A percentile compares a stretch with the other conserved stretches of the same genome.
phyloP scores from a whole-genome alignment of 2,888 invertebrate species.

The Latrodectus elegans region DNA sequence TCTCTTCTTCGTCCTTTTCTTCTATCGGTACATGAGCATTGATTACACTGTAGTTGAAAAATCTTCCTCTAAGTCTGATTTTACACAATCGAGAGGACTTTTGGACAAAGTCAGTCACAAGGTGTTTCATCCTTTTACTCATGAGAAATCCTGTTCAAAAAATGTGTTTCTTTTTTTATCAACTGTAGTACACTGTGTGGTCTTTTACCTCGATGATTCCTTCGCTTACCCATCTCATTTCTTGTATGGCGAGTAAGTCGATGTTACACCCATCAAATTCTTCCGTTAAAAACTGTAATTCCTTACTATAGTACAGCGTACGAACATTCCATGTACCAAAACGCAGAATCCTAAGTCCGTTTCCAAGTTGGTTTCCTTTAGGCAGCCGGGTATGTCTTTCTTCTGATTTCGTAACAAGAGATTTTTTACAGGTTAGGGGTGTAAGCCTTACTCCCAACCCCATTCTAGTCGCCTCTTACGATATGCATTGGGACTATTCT shows the following conservation, averaged over 20 bases:
- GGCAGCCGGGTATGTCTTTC: neutral
- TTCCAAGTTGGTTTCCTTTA: conserved; percentile 16
- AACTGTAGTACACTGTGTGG: neutral
- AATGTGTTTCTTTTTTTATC: neutral
- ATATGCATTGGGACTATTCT: too few relatives aligned
- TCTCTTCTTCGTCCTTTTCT: neutral
- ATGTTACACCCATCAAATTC: neutral
- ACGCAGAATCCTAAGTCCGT: neutral
- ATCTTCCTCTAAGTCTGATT: too few relatives aligned
- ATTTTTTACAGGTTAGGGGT: neutral
- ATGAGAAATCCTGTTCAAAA: too few relatives aligned
- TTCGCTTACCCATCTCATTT: too few relatives aligned
- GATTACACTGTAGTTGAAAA: too few relatives aligned
- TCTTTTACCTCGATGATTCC: neutral
- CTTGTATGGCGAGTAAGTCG: neutral
- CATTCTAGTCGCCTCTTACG: too few relatives aligned
- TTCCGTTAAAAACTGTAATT: neutral
- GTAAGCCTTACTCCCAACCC: neutral
- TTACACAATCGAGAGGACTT: too few relatives aligned
- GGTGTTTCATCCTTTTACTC: too few relatives aligned
- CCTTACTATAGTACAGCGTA: neutral
- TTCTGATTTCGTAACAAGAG: neutral
- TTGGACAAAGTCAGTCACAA: too few relatives aligned
- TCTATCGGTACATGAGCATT: neutral
- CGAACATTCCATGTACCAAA: neutral